Percentiles rank a stretch among this genome's conserved stretches.
Evolutionary conservation across 1,140 invertebrate species (phyloP).

Genomic region (Trichomalopsis sarcophagae): DNA sequence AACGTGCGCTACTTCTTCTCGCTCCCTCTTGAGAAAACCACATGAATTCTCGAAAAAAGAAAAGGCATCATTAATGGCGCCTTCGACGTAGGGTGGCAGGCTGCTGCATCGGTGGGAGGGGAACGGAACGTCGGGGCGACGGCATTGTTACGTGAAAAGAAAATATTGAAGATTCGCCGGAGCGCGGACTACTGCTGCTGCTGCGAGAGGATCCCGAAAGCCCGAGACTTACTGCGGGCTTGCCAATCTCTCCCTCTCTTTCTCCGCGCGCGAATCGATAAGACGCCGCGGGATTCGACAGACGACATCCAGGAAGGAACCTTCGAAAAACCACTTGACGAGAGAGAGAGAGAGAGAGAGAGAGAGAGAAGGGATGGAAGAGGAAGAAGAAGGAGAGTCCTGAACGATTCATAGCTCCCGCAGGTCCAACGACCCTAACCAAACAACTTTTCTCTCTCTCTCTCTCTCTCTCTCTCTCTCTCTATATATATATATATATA

Average conservation of each 20-base stretch:
- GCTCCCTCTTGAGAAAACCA: neutral
- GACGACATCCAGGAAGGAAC: slow-evolving; percentile 52
- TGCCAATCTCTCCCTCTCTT: slow-evolving; percentile 29
- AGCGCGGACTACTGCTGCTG: neutral
- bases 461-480: neutral
- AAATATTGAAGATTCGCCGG: slow-evolving; percentile 51
- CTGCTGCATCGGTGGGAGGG: slow-evolving; percentile 33
- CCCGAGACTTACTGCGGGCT: slow-evolving; percentile 33
- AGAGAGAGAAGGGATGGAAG: neutral
- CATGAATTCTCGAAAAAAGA: slow-evolving; percentile 36
- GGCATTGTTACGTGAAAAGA: slow-evolving; percentile 50
- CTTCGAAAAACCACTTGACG: slow-evolving; percentile 50
- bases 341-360: slow-evolving; percentile 37
- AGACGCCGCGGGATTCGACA: slow-evolving; percentile 54
- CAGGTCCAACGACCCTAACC: slow-evolving; percentile 45
- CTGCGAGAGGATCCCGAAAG: slow-evolving; percentile 10
- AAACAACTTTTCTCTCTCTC: slow-evolving; percentile 42
- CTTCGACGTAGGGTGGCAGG: slow-evolving; percentile 32
- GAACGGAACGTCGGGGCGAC: neutral
- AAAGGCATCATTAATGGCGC: slow-evolving; percentile 31
- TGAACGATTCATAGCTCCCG: slow-evolving; percentile 50
- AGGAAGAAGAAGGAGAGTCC: slow-evolving; percentile 35
- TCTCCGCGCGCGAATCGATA: slow-evolving; percentile 56
- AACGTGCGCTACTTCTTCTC: neutral
- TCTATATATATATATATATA: too few species aligned